Conservation (phyloP, 2,113 vertebrate species). For the Stigmatopora nigra region DNA sequence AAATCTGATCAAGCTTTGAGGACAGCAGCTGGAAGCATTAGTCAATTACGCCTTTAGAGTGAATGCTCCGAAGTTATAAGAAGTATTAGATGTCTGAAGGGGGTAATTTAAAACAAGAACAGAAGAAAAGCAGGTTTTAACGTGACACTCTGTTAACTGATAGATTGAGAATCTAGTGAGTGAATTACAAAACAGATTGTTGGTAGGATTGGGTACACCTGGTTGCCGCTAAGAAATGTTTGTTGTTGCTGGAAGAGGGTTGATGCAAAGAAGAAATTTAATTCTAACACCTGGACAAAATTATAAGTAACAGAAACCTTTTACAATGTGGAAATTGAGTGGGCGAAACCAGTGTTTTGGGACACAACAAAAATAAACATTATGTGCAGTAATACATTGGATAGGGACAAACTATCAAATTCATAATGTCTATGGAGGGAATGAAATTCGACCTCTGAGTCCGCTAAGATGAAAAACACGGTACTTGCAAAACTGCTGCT, state of each 20-base stretch:
- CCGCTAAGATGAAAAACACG: conserved; percentile 14
- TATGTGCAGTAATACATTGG: neutral
- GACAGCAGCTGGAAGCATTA: neutral
- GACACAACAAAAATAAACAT: neutral
- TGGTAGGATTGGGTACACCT: conserved; percentile 1
- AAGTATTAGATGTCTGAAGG: neutral
- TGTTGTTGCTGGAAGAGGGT: neutral
- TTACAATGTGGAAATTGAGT: neutral
- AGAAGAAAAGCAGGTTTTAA: neutral
- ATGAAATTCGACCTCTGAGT: conserved; percentile 5
- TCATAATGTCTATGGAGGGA: neutral
- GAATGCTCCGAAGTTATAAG: neutral
- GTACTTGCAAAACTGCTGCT: conserved; percentile 34
- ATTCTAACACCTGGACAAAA: neutral
- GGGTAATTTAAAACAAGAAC: neutral
- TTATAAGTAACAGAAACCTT: neutral
- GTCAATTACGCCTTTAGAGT: neutral
- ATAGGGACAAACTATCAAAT: too few species aligned
- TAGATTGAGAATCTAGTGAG: conserved; percentile 3
- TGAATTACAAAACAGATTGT: conserved; percentile 1
- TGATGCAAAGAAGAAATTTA: neutral
- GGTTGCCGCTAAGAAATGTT: neutral
- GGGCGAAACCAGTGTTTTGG: neutral
- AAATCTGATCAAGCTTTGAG: neutral
- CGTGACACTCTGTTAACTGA: neutral